A percentile compares a stretch with the other conserved stretches of the same genome.
Evolutionary conservation across 2,113 vertebrate species (phyloP).

Genomic region (Cyprinodon brontotheroides): DNA sequence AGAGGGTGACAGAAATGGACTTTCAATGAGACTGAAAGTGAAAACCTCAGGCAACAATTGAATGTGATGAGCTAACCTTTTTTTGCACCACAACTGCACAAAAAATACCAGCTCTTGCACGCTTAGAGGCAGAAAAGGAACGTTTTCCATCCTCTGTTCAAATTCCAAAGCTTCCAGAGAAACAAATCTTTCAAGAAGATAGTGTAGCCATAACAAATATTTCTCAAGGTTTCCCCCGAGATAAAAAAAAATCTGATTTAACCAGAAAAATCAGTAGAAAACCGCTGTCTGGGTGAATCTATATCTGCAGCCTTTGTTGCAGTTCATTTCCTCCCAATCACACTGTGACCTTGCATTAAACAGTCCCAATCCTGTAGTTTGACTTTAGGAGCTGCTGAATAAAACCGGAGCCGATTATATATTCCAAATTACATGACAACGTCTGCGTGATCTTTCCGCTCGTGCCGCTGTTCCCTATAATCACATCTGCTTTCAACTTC

Average conservation of each 20-base stretch:
- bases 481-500: slow-evolving; percentile 63
- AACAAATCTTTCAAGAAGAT: slow-evolving; percentile 5
- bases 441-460: slow-evolving; percentile 15
- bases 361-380: slow-evolving; percentile 29
- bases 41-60: slow-evolving; percentile 41
- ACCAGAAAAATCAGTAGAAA: neutral
- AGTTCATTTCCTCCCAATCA: slow-evolving; percentile 26
- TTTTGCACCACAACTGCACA: slow-evolving; percentile 13
- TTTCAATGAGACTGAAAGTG: slow-evolving; percentile 77
- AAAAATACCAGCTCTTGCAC: slow-evolving; percentile 1
- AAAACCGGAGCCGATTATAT: slow-evolving; percentile 21
- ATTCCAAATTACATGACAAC: slow-evolving; percentile 30
- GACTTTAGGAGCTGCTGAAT: slow-evolving; percentile 30
- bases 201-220: neutral
- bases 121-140: slow-evolving; percentile 2
- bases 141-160: neutral
- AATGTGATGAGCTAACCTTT: slow-evolving; percentile 21
- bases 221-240: too few species aligned
- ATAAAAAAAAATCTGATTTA: neutral
- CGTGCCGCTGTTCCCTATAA: slow-evolving; percentile 39
- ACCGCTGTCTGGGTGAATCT: neutral
- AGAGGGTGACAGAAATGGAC: slow-evolving; percentile 77
- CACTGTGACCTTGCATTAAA: slow-evolving; percentile 49
- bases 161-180: slow-evolving; percentile 1
- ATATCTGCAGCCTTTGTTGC: slow-evolving; percentile 14